These are phyloP conservation scores for Phoebastria nigripes DNA, from an alignment of 2,797 vertebrate genomes.

Conservation along the genomic window DNA sequence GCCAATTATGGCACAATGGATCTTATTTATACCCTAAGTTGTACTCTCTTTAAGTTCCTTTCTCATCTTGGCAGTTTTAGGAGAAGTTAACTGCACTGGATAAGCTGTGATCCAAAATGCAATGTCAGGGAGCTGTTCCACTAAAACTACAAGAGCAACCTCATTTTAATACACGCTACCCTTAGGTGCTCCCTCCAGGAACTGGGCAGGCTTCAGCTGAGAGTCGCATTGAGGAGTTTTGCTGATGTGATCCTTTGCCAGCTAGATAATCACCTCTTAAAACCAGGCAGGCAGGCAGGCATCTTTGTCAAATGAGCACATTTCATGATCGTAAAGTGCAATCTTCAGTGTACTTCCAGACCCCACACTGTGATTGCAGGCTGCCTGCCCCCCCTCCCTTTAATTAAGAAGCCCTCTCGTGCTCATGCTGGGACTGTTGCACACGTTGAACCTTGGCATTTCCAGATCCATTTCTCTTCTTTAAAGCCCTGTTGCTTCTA, in stretches of 20 bases:
- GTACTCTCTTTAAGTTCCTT: not conserved
- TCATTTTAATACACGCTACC: not conserved
- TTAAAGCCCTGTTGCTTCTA: not conserved
- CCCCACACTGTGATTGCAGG: slow-evolving; percentile 2
- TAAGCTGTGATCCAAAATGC: not conserved
- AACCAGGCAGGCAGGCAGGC: slow-evolving; percentile 20
- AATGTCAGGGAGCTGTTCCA: not conserved
- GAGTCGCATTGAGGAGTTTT: not conserved
- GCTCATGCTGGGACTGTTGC: not conserved
- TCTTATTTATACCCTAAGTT: not conserved
- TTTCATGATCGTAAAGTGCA: slow-evolving; percentile 21
- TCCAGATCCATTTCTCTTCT: not conserved
- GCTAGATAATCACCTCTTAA: slow-evolving; percentile 29
- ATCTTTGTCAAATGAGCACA: not conserved
- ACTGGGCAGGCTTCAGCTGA: not conserved
- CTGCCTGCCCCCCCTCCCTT: not conserved
- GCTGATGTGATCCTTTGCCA: slow-evolving; percentile 11
- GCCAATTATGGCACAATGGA: not conserved
- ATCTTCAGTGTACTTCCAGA: not conserved
- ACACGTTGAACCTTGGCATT: not conserved
- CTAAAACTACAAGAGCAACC: not conserved
- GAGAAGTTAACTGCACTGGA: not conserved
- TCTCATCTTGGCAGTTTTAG: not conserved
- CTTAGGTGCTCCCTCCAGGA: not conserved
- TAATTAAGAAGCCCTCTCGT: slow-evolving; percentile 22